Conservation (phyloP, 1,140 invertebrate species). For the Linepithema humile region DNA sequence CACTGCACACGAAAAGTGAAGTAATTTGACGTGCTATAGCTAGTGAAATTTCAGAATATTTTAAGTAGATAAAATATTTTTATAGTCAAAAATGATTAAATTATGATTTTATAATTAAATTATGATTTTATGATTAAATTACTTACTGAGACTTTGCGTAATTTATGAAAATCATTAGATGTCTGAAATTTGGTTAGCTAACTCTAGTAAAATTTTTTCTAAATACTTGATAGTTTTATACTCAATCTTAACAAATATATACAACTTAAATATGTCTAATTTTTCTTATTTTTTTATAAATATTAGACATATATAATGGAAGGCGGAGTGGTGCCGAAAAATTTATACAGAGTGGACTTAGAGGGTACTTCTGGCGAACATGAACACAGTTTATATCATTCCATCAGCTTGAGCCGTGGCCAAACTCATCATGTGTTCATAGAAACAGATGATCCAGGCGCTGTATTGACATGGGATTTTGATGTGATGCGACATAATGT, state of each 20-base stretch:
- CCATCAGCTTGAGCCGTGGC: slow-evolving; percentile 84
- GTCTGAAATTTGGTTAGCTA: slow-evolving; percentile 25
- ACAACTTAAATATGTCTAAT: neutral
- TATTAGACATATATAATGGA: slow-evolving; percentile 92
- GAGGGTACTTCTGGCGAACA: slow-evolving; percentile 86
- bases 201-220: neutral
- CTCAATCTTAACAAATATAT: neutral
- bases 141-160: neutral
- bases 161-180: neutral
- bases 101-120: neutral
- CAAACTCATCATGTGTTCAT: slow-evolving; percentile 94
- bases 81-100: neutral
- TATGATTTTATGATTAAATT: neutral
- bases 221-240: slow-evolving; percentile 8
- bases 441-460: slow-evolving; percentile 92
- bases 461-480: slow-evolving; percentile 98
- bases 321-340: slow-evolving; percentile 95
- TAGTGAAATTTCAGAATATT: slow-evolving; percentile 35
- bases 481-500: slow-evolving; percentile 96
- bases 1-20: slow-evolving; percentile 16
- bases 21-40: slow-evolving; percentile 26
- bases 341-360: slow-evolving; percentile 91
- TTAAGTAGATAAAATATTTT: neutral
- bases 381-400: slow-evolving; percentile 85
- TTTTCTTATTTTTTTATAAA: slow-evolving; percentile 37